phyloP scores from a whole-genome alignment of 1,140 invertebrate genomes.

The Heterodera schachtii region DNA sequence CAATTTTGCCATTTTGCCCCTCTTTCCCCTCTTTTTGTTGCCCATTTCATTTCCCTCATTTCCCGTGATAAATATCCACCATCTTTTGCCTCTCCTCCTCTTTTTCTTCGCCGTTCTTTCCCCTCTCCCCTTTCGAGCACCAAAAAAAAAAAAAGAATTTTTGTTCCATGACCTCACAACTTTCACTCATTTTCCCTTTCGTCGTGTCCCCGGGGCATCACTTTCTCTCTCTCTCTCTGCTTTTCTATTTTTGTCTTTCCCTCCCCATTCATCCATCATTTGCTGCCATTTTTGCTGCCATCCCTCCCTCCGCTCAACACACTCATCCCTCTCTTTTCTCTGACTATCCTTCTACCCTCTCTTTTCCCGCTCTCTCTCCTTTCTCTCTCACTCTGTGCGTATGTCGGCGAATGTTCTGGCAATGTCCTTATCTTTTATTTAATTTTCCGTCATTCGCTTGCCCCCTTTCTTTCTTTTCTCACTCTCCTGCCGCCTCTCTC shows the following conservation, averaged over 20 bases:
- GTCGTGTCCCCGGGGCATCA: too few relatives aligned
- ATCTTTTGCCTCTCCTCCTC: not conserved
- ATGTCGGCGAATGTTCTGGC: too few relatives aligned
- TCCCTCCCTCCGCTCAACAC: too few relatives aligned
- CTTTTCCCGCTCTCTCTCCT: not conserved
- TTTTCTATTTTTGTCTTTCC: not conserved
- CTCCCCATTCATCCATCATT: not conserved
- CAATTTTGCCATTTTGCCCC: not conserved
- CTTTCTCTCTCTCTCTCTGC: too few relatives aligned
- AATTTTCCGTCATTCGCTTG: too few relatives aligned
- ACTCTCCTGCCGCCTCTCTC: not conserved
- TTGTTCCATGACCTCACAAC: not conserved
- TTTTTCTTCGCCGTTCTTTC: not conserved
- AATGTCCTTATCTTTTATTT: not conserved
- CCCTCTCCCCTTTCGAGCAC: not conserved
- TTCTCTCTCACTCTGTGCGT: not conserved
- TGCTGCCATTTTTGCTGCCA: not conserved
- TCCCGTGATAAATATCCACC: not conserved
- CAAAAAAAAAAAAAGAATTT: not conserved
- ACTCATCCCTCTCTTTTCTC: not conserved
- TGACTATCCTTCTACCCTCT: not conserved
- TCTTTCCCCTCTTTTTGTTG: too few relatives aligned
- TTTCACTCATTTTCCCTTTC: not conserved
- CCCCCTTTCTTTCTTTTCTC: not conserved
- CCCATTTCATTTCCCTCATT: not conserved